Evolutionary conservation across 1,140 invertebrate species (phyloP), one percentile per base, ranked within the genome.

Genomic region (Nasonia giraulti): DNA sequence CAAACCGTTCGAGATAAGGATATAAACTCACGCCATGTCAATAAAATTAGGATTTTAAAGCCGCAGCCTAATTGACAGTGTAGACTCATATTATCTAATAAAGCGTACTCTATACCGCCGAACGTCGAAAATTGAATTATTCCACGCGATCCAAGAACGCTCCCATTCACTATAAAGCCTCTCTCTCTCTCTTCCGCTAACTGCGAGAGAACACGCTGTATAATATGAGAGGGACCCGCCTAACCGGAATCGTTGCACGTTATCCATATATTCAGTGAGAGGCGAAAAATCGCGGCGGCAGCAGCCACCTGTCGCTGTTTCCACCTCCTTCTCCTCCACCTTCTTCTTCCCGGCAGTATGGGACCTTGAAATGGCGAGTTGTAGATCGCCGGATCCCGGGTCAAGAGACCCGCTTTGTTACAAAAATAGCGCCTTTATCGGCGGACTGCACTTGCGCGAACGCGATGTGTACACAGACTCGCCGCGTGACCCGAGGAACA

Each of bases 351-450:
- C 17, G 6, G 1, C 55, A 10, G 40, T 50, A 76, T 33, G 74
- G 7, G n/a, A 76, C n/a, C 47, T 50, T 50, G 47, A 62, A 62
- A 50, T 17, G 23, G 27, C 20, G 31, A 62, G 62, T 69, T n/a
- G 17, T 62, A 62, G 55, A 5, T 62, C 55, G 55, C n/a, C 20
- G 33, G 1, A 62, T 20, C 33, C 10, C 62, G 40, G 50, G 62
- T 69, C 33, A 44, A 69, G 47, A 62, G 76, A 31, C 27, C 14
- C 27, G 20, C 17, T 10, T 55, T 20, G 40, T 33, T 62, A 37
- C 33, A 74, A 82, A 81, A 74, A 82, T 82, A 82, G 71, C 69
- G 8, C 31, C 10, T 73, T 82, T 82, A 82, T 82, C 47, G 69
- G 14, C 1, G 55, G 10, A 37, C 23, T 62, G 69, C 27, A 23